Base-by-base conservation (phyloP, 2,888 invertebrate genomes). In the Mesorhabditis spiculigera region DNA sequence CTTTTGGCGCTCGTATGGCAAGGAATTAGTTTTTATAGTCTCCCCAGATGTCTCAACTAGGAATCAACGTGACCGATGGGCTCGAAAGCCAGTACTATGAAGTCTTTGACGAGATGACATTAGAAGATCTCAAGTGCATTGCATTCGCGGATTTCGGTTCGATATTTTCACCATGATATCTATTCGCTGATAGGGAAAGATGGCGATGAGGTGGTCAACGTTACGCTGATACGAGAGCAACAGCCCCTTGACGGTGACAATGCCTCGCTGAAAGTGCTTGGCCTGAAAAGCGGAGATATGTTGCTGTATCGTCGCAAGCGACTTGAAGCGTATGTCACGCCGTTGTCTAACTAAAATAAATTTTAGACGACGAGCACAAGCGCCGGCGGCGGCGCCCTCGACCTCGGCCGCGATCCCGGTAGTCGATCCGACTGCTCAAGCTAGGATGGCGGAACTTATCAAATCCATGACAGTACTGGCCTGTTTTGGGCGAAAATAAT, bases 91-190 rank as follows among this genome's bases (percentile, higher is more conserved):
- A 50, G 58, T 50, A 50, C n/a, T 50, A 50, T 50, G 58, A 50
- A n/a, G 58, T 50, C 8, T 50, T n/a, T 13, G 58, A 50, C 8
- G 58, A 50, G n/a, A 50, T n/a, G 58, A 13, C 58, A 50, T 50
- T 50, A n/a, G 58, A 50, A 50, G 58, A 50, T 50, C 58, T 50
- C 10, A 50, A 50, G n/a, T 50, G 58, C n/a, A 50, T 50, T n/a
- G 58, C n/a, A n/a, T 50, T 50, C 8, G 58, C 58, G 8, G 58
- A 50, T 50, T 50, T 50, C n/a, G 58, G 58, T 50, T 10, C 10
- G 58, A 13, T n/a, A 28, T 28, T 28, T 28, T 28, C 28, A 28
- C 58, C 10, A 50, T 13, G 58, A 10, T 50, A 50, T 13, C 58
- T 10, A 50, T 13, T 10, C 10, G n/a, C 58, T 50, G 58, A 50